A percentile compares a stretch with the other conserved stretches of the same genome.
phyloP scores from a whole-genome alignment of 2,797 vertebrate genomes.

The Parotocinclus haroldoi region DNA sequence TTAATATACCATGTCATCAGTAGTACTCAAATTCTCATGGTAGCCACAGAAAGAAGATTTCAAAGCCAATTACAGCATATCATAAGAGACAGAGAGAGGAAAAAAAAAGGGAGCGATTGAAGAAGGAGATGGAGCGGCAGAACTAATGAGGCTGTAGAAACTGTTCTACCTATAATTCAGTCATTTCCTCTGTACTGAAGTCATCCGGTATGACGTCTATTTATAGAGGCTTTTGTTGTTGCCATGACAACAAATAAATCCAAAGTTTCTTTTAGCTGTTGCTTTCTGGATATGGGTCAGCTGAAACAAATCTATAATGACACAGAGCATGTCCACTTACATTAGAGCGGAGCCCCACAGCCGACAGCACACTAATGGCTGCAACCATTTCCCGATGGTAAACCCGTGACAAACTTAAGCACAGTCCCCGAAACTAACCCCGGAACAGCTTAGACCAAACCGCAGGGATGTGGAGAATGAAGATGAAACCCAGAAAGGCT shows the following conservation, averaged over 20 bases:
- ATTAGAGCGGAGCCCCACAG: slow-evolving; percentile 16
- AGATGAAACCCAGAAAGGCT: slow-evolving; percentile 17
- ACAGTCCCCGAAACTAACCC: slow-evolving; percentile 8
- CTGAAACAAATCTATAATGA: slow-evolving; percentile 16
- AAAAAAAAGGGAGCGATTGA: slow-evolving; percentile 12
- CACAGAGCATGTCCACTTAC: slow-evolving; percentile 4
- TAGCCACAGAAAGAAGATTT: no score
- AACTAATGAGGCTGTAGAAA: slow-evolving; percentile 22
- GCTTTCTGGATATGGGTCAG: slow-evolving; percentile 26
- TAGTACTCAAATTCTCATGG: no score
- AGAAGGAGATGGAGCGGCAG: slow-evolving; percentile 6
- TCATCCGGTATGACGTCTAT: slow-evolving; percentile 40
- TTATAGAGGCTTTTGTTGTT: slow-evolving; percentile 53
- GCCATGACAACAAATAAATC: slow-evolving; percentile 58
- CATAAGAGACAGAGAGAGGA: neutral
- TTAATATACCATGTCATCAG: no score
- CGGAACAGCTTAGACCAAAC: slow-evolving; percentile 4
- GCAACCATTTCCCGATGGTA: neutral
- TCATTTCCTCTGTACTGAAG: slow-evolving; percentile 42
- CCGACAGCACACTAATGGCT: slow-evolving; percentile 7
- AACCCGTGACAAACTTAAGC: slow-evolving; percentile 3
- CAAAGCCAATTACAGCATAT: neutral
- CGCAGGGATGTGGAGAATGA: slow-evolving; percentile 14
- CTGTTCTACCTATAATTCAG: slow-evolving; percentile 30
- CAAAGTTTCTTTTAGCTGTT: slow-evolving; percentile 43